These are phyloP conservation scores for Istiophorus platypterus DNA, from an alignment of 2,113 vertebrate species.

Conservation along the genomic window DNA sequence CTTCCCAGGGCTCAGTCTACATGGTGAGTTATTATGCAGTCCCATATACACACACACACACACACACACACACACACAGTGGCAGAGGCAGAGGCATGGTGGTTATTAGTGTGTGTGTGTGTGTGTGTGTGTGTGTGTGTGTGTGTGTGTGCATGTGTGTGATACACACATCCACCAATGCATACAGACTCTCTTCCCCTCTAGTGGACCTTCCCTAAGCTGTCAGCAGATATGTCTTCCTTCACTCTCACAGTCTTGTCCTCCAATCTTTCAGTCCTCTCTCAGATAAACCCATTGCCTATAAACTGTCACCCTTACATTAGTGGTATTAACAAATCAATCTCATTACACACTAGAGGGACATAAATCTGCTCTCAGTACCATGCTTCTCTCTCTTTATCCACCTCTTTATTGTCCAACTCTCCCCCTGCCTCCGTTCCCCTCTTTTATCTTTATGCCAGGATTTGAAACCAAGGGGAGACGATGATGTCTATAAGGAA, in stretches of 20 bases:
- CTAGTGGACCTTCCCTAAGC: slow-evolving; percentile 43
- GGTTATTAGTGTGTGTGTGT: slow-evolving; percentile 34
- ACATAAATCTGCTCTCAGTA: slow-evolving; percentile 68
- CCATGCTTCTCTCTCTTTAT: slow-evolving; percentile 45
- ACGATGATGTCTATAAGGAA: slow-evolving; percentile 84
- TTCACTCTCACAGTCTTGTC: slow-evolving; percentile 45
- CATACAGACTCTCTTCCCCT: slow-evolving; percentile 41
- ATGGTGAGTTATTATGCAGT: slow-evolving; percentile 83
- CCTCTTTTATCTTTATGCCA: slow-evolving; percentile 63
- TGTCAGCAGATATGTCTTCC: slow-evolving; percentile 68
- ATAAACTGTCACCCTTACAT: slow-evolving; percentile 72
- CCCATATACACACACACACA: slow-evolving; percentile 22
- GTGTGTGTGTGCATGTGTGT: slow-evolving; percentile 41
- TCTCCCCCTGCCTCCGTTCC: slow-evolving; percentile 32
- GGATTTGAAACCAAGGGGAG: slow-evolving; percentile 84
- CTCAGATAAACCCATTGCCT: slow-evolving; percentile 59
- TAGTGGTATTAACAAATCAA: slow-evolving; percentile 81
- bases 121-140: slow-evolving; percentile 41
- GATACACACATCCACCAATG: slow-evolving; percentile 30
- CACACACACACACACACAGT: too few relatives aligned
- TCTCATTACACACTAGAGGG: slow-evolving; percentile 64
- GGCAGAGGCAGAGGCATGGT: background rate
- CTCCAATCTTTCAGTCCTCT: slow-evolving; percentile 55
- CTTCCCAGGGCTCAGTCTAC: slow-evolving; percentile 81
- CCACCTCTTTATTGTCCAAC: slow-evolving; percentile 42